Base-by-base conservation (phyloP, 2,888 invertebrate genomes). In the Hemistola chrysoprasaria region DNA sequence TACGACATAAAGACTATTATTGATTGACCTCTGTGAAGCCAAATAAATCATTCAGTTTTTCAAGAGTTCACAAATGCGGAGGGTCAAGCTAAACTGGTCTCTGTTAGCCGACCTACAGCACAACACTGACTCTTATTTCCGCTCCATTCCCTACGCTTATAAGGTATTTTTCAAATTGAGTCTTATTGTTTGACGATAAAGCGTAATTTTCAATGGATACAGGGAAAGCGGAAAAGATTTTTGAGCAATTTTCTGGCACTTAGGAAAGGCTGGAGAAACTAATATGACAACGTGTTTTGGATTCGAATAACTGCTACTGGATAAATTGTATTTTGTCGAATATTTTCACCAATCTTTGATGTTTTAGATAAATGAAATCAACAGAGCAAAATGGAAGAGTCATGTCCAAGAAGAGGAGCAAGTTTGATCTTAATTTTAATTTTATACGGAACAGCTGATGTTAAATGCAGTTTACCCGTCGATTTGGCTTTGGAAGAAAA, bases 361-460 rank as follows among this genome's bases (percentile, higher is more conserved):
- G 16, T 62, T 73, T n/a, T 70, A 87, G 86, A 85, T 87, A 88
- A 87, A 87, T 87, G 87, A 79, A 63, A 74, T 60, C 71, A 67
- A 73, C 58, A 69, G 62, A 73, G 80, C 77, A 77, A 69, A 68
- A 87, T 87, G 86, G 74, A 59, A 62, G 61, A 62, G 61, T 56
- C 62, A 70, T 73, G 74, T 72, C 74, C 69, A 77, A 72, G 80
- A 83, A 73, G 77, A 71, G 73, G 69, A 65, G 67, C 71, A 71
- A 72, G 65, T 63, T 70, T 71, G 57, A 72, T 80, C 53, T 62
- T 78, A 62, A 64, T 83, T 62, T 71, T 81, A 61, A 79, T 86
- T 71, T 76, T 85, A 71, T 84, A 71, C 78, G 84, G 83, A 72
- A 78, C 65, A 86, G 84, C 79, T 86, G 84, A 86, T 84, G 75